phyloP scores from a whole-genome alignment of 2,888 invertebrate species.

The Drosophila setosimentum region DNA sequence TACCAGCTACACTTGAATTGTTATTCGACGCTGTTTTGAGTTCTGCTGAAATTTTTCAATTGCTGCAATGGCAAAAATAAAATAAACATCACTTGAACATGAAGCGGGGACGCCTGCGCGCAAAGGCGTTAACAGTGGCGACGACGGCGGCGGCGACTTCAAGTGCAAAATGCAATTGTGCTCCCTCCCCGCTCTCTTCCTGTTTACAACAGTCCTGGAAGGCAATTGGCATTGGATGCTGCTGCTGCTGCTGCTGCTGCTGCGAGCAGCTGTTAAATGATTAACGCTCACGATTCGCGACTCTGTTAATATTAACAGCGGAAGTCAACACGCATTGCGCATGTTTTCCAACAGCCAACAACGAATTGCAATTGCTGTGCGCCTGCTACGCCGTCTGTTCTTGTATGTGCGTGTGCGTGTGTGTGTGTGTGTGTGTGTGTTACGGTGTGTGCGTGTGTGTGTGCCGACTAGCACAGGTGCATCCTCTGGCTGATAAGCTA shows the following conservation, averaged over 20 bases:
- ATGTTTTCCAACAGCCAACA: constrained; percentile 24
- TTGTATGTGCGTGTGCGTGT: background rate
- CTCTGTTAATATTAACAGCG: constrained; percentile 31
- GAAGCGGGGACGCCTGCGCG: constrained; percentile 47
- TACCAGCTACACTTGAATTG: constrained; percentile 64
- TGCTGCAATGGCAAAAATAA: constrained; percentile 38
- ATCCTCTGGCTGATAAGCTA: constrained; percentile 54
- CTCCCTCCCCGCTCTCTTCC: background rate
- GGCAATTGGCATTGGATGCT: constrained; percentile 1
- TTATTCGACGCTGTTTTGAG: constrained; percentile 35
- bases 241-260: constrained; percentile 4
- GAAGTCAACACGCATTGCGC: constrained; percentile 44
- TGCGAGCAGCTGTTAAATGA: constrained; percentile 22
- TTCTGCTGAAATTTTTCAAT: constrained; percentile 51
- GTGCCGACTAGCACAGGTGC: constrained; percentile 24
- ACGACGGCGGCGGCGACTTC: constrained; percentile 16
- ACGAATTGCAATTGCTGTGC: constrained; percentile 21
- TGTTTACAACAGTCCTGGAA: constrained; percentile 6
- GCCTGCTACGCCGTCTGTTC: constrained; percentile 24
- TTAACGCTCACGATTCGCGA: background rate
- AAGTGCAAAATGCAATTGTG: constrained; percentile 42
- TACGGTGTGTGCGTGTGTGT: background rate
- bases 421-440: background rate
- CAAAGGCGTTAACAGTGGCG: constrained; percentile 39
- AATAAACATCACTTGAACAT: constrained; percentile 27